A percentile compares a stretch with the other conserved stretches of the same genome.
Conservation (phyloP, 2,888 invertebrate genomes). For the Caenorhabditis sulstoni region DNA sequence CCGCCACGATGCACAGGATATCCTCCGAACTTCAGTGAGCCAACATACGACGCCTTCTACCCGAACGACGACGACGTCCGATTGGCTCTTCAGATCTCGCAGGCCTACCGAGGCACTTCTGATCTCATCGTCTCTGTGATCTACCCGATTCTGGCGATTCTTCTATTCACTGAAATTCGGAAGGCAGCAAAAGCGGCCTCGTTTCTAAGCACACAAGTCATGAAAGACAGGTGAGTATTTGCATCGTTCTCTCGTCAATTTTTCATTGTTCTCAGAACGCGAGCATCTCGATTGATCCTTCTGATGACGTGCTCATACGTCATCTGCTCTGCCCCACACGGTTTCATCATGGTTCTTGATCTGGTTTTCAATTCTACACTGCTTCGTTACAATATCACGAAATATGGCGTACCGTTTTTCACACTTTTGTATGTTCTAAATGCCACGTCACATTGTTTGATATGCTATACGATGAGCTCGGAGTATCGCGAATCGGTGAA, state of each 20-base stretch:
- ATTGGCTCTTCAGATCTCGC: too few relatives aligned
- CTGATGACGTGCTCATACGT: neutral
- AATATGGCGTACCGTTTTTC: too few relatives aligned
- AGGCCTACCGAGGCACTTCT: neutral
- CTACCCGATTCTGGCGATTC: constrained; percentile 2
- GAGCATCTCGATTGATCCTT: neutral
- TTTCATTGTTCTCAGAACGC: too few relatives aligned
- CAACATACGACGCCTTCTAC: neutral
- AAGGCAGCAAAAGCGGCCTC: neutral
- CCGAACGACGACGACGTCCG: too few relatives aligned
- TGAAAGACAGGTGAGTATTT: neutral
- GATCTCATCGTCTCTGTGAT: neutral
- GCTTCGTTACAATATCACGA: too few relatives aligned
- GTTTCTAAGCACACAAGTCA: neutral
- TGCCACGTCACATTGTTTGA: constrained; percentile 15
- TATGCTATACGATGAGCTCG: constrained; percentile 20
- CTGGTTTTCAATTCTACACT: neutral
- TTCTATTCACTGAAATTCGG: neutral
- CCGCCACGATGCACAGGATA: too few relatives aligned
- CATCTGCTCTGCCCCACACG: neutral
- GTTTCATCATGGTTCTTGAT: neutral
- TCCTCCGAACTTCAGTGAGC: too few relatives aligned
- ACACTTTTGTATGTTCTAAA: neutral
- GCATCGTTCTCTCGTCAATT: too few relatives aligned
- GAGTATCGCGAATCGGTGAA: constrained; percentile 23